Conservation (phyloP, 1,140 invertebrate genomes). For the Brachionus asplanchnoidis region DNA sequence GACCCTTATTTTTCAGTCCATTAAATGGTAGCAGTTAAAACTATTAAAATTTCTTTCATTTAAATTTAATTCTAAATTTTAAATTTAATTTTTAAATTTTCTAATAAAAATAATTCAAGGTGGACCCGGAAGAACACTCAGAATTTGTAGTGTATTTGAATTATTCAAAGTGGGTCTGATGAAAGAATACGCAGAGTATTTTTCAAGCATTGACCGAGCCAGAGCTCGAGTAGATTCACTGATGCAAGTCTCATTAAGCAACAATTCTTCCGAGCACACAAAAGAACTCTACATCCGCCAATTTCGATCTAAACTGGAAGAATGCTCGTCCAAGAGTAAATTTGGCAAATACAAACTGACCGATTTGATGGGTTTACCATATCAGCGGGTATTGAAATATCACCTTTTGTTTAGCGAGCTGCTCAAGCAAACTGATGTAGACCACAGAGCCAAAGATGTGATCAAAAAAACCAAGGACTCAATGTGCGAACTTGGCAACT, state of each 20-base stretch:
- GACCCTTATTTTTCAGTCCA: no score
- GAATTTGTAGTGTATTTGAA: conserved; percentile 38
- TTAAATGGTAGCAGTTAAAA: no score
- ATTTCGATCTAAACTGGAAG: conserved; percentile 11
- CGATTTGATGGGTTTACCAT: conserved; percentile 9
- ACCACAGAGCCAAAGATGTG: conserved; percentile 2
- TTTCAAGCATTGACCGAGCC: conserved; percentile 7
- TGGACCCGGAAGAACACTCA: neutral
- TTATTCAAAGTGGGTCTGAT: neutral
- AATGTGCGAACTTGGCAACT: conserved; percentile 34
- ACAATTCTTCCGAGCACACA: neutral
- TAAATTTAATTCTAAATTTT: no score
- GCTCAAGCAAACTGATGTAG: conserved; percentile 36
- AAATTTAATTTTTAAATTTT: no score
- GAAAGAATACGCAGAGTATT: conserved; percentile 36
- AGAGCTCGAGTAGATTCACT: neutral
- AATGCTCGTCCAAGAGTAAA: conserved; percentile 17
- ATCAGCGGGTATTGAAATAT: conserved; percentile 36
- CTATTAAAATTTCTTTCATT: no score
- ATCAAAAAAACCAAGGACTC: conserved; percentile 7
- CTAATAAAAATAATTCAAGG: neutral
- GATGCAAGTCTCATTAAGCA: neutral
- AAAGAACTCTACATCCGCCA: neutral
- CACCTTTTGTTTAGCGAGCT: conserved; percentile 33
- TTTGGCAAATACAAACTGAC: conserved; percentile 30